Evolutionary conservation across 2,888 invertebrate genomes (phyloP).

Genomic region (Deilephila elpenor): DNA sequence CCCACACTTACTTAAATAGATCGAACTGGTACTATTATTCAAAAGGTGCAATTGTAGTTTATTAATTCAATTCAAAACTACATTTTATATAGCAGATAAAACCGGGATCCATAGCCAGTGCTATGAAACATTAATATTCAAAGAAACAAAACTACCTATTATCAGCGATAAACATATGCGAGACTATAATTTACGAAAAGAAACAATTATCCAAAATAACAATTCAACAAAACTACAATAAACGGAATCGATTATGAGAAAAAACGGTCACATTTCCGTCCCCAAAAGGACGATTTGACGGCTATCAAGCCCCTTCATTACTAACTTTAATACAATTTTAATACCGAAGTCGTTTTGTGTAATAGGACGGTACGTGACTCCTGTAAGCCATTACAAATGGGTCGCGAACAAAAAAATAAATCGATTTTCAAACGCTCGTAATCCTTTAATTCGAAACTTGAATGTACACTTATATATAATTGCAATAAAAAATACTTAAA

Average conservation of each 20-base stretch:
- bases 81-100: not conserved
- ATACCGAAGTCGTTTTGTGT: constrained; percentile 64
- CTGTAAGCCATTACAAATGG: constrained; percentile 68
- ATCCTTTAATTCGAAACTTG: constrained; percentile 15
- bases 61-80: no score
- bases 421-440: constrained; percentile 16
- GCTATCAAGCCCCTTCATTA: constrained; percentile 70
- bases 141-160: not conserved
- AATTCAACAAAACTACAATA: constrained; percentile 60
- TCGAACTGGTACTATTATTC: no score
- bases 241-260: constrained; percentile 76
- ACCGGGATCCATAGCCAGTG: not conserved
- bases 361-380: constrained; percentile 76
- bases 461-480: constrained; percentile 7
- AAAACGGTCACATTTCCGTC: constrained; percentile 71
- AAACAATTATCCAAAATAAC: constrained; percentile 46
- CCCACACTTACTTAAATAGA: no score
- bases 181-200: constrained; percentile 25
- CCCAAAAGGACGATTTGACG: constrained; percentile 71
- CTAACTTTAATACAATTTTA: constrained; percentile 72
- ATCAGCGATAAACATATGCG: not conserved
- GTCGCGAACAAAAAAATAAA: constrained; percentile 31
- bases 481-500: not conserved
- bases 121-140: not conserved
- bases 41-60: no score